phyloP scores from a whole-genome alignment of 2,888 invertebrate genomes.

The Gerosis bhagava region DNA sequence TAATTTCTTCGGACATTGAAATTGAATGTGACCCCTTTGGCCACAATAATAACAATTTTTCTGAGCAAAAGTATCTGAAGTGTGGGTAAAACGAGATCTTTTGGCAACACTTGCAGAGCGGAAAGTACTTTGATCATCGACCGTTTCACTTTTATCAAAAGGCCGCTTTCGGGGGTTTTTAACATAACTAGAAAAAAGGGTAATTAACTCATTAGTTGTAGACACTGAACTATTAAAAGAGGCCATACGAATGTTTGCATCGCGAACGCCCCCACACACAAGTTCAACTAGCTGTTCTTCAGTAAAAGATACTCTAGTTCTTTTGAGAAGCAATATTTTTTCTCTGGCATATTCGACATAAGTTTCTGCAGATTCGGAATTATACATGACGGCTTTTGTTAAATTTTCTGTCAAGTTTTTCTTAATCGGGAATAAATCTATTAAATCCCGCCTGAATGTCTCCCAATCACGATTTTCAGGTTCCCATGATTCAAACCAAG shows the following conservation, averaged over 20 bases:
- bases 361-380: conserved; percentile 17
- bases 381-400: conserved; percentile 8
- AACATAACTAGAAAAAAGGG: conserved; percentile 5
- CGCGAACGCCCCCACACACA: conserved; percentile 19
- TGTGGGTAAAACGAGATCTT: conserved; percentile 4
- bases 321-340: conserved; percentile 11
- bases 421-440: conserved; percentile 1
- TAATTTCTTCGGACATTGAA: conserved; percentile 2
- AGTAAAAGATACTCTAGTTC: conserved; percentile 17
- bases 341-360: conserved; percentile 22
- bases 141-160: conserved; percentile 3
- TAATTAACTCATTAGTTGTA: conserved; percentile 5
- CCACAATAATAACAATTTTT: conserved; percentile 3
- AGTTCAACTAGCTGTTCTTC: conserved; percentile 19
- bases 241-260: conserved; percentile 19
- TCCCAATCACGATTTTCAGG: conserved; percentile 8
- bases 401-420: conserved; percentile 6
- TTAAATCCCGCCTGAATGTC: background rate
- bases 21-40: conserved; percentile 4
- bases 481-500: conserved; percentile 4
- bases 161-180: conserved; percentile 6
- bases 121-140: conserved; percentile 5
- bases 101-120: conserved; percentile 6
- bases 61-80: background rate
- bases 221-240: conserved; percentile 11